A percentile compares a stretch with the other conserved stretches of the same genome.
These are phyloP conservation scores for Mycalesis mineus DNA, from an alignment of 2,888 invertebrate genomes.

Conservation along the genomic window DNA sequence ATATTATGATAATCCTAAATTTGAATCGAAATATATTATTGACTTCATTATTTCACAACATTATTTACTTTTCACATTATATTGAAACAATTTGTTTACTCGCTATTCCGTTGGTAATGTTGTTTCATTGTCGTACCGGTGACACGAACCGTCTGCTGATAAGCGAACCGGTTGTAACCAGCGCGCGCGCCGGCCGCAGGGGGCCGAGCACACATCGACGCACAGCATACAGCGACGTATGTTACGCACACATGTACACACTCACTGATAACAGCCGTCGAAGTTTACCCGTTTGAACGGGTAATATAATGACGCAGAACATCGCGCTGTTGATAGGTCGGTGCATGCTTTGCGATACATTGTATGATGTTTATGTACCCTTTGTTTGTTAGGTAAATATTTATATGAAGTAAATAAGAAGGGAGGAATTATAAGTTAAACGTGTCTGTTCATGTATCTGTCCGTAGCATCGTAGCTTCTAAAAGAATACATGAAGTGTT, in stretches of 20 bases:
- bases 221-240: no score
- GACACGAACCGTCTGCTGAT: slow-evolving; percentile 53
- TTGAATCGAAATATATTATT: no score
- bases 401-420: no score
- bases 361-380: no score
- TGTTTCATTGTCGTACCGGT: slow-evolving; percentile 40
- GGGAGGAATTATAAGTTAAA: no score
- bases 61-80: slow-evolving; percentile 19
- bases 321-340: slow-evolving; percentile 35
- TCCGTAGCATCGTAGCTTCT: no score
- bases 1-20: no score
- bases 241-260: slow-evolving; percentile 31
- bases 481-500: no score
- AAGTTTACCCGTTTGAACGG: slow-evolving; percentile 42
- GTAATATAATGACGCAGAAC: slow-evolving; percentile 48
- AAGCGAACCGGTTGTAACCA: slow-evolving; percentile 64
- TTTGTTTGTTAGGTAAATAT: slow-evolving; percentile 5
- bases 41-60: slow-evolving; percentile 36
- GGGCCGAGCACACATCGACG: slow-evolving; percentile 48
- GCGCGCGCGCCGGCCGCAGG: slow-evolving; percentile 64
- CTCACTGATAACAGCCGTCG: slow-evolving; percentile 50
- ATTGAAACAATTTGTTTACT: slow-evolving; percentile 30
- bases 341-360: background rate
- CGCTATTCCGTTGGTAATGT: slow-evolving; percentile 19
- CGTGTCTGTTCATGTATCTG: no score